Base-by-base conservation (phyloP, 2,888 invertebrate species). In the Hirudinaria manillensis region DNA sequence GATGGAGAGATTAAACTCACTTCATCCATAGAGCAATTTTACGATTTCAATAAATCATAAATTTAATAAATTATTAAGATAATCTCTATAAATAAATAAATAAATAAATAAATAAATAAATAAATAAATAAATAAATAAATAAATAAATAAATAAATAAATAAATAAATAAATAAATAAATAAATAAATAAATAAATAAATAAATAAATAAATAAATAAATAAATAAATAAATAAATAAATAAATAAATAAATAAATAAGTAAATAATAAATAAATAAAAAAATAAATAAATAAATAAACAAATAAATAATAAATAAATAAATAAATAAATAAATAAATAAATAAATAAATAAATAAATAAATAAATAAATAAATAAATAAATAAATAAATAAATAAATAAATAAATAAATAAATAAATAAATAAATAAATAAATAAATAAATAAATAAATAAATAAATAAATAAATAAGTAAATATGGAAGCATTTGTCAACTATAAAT, bases 321-420 rank as follows among this genome's bases (percentile, higher is more conserved):
- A n/a, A n/a, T n/a, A n/a, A n/a, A n/a, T n/a, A n/a, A 53, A 53
- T 53, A 53, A 53, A 16, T 53, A 53, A 53, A 53, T n/a, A n/a
- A n/a, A n/a, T n/a, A n/a, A n/a, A n/a, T n/a, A n/a, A n/a, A n/a
- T 53, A 53, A 53, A 16, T 53, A 53, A 53, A 53, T 21, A 53
- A 13, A 53, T 16, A 53, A 53, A 53, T 53, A 53, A 53, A 53
- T n/a, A n/a, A 53, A 53, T 53, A 53, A 16, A 21, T 53, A 53
- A 16, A 53, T 53, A 53, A 13, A 53, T 53, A 21, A 16, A 53
- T 53, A 53, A 16, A 53, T 53, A 53, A 16, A 53, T 53, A 53
- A 16, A 21, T 16, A 53, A 13, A 53, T 53, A 53, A 16, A 53
- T 53, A 53, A 16, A 53, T 53, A 53, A 16, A 53, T 53, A 53